Evolutionary conservation across 2,797 vertebrate species (phyloP).

Genomic region (Hydrocynus forskahlii): DNA sequence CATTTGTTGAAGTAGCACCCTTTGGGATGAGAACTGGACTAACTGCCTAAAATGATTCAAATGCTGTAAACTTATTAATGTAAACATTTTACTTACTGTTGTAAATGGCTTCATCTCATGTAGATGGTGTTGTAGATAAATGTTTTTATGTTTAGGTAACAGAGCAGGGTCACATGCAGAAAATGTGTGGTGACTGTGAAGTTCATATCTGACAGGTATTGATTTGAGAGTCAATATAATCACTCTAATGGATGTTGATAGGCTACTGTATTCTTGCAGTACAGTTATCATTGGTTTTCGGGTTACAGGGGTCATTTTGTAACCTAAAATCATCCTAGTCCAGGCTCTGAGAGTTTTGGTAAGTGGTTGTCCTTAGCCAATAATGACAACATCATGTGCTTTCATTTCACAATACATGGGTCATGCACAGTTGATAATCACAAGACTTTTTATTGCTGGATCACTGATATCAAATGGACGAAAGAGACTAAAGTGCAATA

Average conservation of each 20-base stretch:
- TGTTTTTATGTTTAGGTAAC: not conserved
- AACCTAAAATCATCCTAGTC: no score
- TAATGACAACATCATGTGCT: slow-evolving; percentile 36
- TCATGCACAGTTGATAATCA: slow-evolving; percentile 1
- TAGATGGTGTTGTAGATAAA: not conserved
- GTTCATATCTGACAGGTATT: not conserved
- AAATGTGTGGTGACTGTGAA: not conserved
- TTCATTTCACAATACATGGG: slow-evolving; percentile 48
- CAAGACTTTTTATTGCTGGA: slow-evolving; percentile 32
- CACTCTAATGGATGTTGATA: not conserved
- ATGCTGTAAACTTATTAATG: not conserved
- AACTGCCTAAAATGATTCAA: not conserved
- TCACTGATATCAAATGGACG: not conserved
- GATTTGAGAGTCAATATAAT: not conserved
- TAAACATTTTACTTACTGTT: not conserved
- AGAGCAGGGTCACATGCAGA: not conserved
- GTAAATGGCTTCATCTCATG: not conserved
- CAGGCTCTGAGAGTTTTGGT: not conserved
- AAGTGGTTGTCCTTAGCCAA: not conserved
- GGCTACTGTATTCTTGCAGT: not conserved
- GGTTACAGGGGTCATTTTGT: not conserved
- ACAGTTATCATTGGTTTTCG: not conserved
- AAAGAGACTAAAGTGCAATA: slow-evolving; percentile 37
- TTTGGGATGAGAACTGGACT: not conserved
- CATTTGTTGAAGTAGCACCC: not conserved